Evolutionary conservation across 2,797 vertebrate species (phyloP).

Genomic region (Gila robusta): DNA sequence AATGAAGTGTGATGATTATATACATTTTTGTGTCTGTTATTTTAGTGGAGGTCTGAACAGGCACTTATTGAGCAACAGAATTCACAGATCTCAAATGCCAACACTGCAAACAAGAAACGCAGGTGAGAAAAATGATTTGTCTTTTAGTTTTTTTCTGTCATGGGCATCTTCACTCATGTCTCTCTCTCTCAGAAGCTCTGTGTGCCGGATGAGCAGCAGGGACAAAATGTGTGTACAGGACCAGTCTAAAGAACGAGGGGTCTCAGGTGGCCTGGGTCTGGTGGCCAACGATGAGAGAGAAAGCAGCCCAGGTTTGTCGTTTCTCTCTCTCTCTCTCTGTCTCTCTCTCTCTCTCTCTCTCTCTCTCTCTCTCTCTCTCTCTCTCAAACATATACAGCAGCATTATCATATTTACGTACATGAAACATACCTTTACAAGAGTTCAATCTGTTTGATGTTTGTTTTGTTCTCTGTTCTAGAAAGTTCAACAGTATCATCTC

Average conservation of each 20-base stretch:
- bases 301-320: conserved; percentile 75
- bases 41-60: conserved; percentile 85
- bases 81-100: conserved; percentile 71
- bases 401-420: not conserved
- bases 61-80: conserved; percentile 79
- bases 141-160: not conserved
- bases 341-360: no score
- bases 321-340: not conserved
- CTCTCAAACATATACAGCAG: not conserved
- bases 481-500: conserved; percentile 73
- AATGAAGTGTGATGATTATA: not conserved
- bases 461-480: conserved; percentile 66
- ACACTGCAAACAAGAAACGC: conserved; percentile 77
- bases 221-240: conserved; percentile 92
- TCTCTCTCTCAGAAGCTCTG: conserved; percentile 80
- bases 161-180: not conserved
- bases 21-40: not conserved
- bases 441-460: not conserved
- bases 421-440: not conserved
- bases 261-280: conserved; percentile 79
- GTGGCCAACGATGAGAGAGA: conserved; percentile 78
- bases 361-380: no score
- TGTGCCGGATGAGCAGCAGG: conserved; percentile 92
- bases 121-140: conserved; percentile 73
- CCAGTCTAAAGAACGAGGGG: conserved; percentile 88